Base-by-base conservation (phyloP, 2,113 vertebrate genomes). In the Hirundichthys speculiger region DNA sequence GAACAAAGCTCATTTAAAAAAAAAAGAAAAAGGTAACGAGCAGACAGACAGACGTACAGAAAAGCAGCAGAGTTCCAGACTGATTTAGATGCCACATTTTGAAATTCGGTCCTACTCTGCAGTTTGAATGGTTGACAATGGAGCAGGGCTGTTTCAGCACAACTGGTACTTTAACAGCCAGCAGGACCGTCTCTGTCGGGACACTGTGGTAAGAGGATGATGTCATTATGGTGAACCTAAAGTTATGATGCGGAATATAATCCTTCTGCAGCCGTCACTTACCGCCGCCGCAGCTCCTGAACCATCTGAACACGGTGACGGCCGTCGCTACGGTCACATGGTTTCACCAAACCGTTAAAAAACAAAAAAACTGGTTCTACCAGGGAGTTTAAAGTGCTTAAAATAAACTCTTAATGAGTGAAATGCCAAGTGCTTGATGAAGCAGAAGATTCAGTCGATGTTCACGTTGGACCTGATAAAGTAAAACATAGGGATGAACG, bases 101-200 rank as follows among this genome's bases (percentile, higher is more conserved):
- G 59, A 79, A 53, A 74, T 84, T 86, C 62, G 75, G 54, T 82
- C 87, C 78, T 77, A 79, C 71, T 77, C 82, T 81, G 85, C 84
- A 80, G 54, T 86, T 88, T 86, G 64, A 86, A 79, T 27, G 69
- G 60, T 46, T 70, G 69, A 87, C 80, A 88, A 86, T 80, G 71
- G 86, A 72, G 61, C 59, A 54, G 57, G 63, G 69, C 73, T 20
- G 60, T 85, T 89, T 85, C 74, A 89, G 85, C 86, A 77, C 76
- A 80, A 80, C 82, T 71, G 75, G 69, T 84, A 80, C 57, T 80
- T 81, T 75, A 67, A 79, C 77, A 74, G 48, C 13, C 51, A 68
- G 79, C 21, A 20, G 60, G 76, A 75, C 65, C 16, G 39, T 83
- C 80, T 82, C 79, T 89, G 88, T 87, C 69, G 60, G 64, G 63